Base-by-base conservation (phyloP, 2,797 vertebrate species). In the Halcyon chelicuti region DNA sequence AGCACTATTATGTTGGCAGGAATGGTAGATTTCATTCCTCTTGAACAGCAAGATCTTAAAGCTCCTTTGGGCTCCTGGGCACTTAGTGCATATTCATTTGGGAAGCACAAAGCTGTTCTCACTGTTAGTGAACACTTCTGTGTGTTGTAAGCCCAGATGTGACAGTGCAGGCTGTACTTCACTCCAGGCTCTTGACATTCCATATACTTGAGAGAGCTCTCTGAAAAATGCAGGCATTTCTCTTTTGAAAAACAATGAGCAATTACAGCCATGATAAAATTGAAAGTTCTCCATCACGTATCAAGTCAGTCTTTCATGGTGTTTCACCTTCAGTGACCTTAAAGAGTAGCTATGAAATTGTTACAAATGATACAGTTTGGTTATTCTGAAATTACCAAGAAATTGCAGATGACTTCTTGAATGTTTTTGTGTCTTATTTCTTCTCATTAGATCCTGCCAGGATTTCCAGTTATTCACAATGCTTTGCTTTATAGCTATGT, bases 391-490 rank as follows among this genome's bases (percentile, higher is more conserved):
- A 60, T n/a, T 92, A 84, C 22, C 67, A 73, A 93, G 66, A 94
- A 95, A 71, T 67, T 73, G 49, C 55, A 63, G 33, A 25, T 1
- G 0, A 29, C 26, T 86, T 76, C 29, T 89, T 51, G 15, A 31
- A 85, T 88, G 22, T 3, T 73, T 90, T 78, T 60, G 7, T 52
- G 47, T 77, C 39, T 21, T 73, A 42, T 81, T 96, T 91, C 74
- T 96, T 57, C 67, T 81, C 63, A 86, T 86, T 90, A 82, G 77
- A 90, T 90, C 77, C 78, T 67, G 60, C 44, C 83, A 85, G 88
- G 86, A 93, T 92, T 96, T 94, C 92, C 94, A 95, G 83, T 90
- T 92, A 93, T 87, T 95, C 93, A 91, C 52, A 61, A 46, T 55
- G 35, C 4, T 85, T 94, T 87, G 19, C 71, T 79, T 82, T 73